phyloP scores from a whole-genome alignment of 1,140 invertebrate genomes.

The Trichonephila inaurata region DNA sequence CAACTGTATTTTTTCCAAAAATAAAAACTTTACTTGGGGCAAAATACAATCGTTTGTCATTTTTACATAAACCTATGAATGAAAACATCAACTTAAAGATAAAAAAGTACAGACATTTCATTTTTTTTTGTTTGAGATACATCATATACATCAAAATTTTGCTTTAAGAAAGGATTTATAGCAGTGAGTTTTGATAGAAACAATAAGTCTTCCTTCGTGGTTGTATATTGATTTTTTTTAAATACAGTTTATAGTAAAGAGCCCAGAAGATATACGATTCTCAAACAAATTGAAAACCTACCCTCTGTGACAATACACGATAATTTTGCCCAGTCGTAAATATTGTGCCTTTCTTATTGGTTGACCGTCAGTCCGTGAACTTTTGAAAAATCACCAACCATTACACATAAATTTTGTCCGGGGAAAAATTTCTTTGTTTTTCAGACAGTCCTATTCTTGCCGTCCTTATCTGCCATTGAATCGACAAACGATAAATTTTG shows the following conservation, averaged over 20 bases:
- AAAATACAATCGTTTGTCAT: no score
- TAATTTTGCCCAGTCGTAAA: constrained; percentile 54
- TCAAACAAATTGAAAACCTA: constrained; percentile 54
- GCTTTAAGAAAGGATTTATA: no score
- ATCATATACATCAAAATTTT: no score
- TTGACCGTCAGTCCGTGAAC: constrained; percentile 9
- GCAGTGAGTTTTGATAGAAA: no score
- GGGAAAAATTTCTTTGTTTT: constrained; percentile 10
- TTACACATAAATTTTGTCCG: constrained; percentile 38
- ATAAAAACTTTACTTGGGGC: no score
- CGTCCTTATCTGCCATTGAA: constrained; percentile 9
- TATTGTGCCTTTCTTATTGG: constrained; percentile 41
- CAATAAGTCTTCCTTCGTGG: no score
- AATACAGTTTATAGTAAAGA: neutral
- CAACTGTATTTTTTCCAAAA: no score
- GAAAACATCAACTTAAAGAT: no score
- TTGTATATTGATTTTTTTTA: neutral
- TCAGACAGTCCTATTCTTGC: neutral
- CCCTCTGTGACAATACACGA: constrained; percentile 46
- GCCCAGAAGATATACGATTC: neutral
- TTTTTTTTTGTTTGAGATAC: no score
- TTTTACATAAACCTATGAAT: no score
- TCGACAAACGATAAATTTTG: constrained; percentile 27
- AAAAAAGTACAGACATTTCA: no score
- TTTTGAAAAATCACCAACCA: constrained; percentile 43